Conservation (phyloP, 53 echinoderm and acorn worm species). For the Astropecten irregularis region DNA sequence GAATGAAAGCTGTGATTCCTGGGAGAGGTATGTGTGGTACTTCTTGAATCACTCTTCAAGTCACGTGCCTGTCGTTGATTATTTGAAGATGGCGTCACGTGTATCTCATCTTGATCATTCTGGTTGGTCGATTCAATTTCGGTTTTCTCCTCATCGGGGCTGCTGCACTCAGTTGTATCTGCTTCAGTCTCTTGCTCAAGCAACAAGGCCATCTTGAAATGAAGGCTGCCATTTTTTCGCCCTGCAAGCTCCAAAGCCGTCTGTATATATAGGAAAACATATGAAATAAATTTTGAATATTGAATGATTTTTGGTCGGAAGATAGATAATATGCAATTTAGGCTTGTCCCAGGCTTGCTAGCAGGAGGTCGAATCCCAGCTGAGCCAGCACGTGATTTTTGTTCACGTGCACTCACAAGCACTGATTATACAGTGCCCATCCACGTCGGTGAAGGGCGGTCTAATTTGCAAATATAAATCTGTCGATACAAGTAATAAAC, state of each 20-base stretch:
- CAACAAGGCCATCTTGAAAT: slow-evolving; percentile 86
- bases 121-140: not conserved
- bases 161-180: not conserved
- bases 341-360: too few relatives aligned
- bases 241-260: slow-evolving; percentile 74
- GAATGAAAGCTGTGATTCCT: not conserved
- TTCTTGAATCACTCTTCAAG: too few relatives aligned
- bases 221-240: slow-evolving; percentile 79
- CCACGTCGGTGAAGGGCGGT: not conserved
- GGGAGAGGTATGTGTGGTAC: not conserved
- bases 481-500: too few relatives aligned
- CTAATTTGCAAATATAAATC: not conserved
- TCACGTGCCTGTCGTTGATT: not conserved
- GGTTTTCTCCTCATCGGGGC: not conserved
- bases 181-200: slow-evolving; percentile 28
- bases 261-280: slow-evolving; percentile 19
- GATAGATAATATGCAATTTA: too few relatives aligned
- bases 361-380: not conserved
- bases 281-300: not conserved
- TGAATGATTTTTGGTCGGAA: too few relatives aligned
- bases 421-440: too few relatives aligned
- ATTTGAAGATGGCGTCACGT: not conserved
- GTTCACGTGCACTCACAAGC: too few relatives aligned
- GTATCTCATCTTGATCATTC: not conserved
- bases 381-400: too few relatives aligned